Conservation (phyloP, 2,888 invertebrate genomes). For the Sesamia inferens region DNA sequence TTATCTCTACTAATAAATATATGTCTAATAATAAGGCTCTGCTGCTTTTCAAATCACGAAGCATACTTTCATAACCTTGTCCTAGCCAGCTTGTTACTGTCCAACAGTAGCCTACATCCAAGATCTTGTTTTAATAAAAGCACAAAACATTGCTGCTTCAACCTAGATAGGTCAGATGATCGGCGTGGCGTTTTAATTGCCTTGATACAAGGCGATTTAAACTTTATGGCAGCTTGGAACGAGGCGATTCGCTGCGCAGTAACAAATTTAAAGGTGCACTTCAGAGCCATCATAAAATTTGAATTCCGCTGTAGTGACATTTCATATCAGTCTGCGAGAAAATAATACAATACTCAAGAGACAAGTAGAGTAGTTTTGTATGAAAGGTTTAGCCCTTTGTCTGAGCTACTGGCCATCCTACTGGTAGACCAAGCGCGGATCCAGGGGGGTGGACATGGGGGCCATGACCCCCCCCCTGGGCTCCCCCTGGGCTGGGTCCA, state of each 20-base stretch:
- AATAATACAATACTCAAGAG: neutral
- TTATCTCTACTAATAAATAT: no score
- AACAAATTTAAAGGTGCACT: neutral
- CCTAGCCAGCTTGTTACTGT: neutral
- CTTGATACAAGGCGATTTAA: neutral
- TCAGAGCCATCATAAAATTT: neutral
- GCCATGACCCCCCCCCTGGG: no score
- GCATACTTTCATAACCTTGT: neutral
- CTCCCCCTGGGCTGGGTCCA: no score
- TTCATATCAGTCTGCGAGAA: neutral
- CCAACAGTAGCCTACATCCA: neutral
- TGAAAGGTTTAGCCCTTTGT: neutral
- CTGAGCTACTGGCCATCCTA: neutral
- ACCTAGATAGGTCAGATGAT: neutral
- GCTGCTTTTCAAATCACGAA: neutral
- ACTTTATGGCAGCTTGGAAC: neutral
- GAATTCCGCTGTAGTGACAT: neutral
- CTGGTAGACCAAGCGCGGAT: neutral
- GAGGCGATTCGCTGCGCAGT: neutral
- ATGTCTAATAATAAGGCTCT: neutral
- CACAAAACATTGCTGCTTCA: neutral
- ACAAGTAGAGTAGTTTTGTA: neutral
- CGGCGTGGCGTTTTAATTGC: neutral
- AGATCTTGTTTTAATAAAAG: neutral
- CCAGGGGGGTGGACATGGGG: no score